Evolutionary conservation across 2,888 invertebrate species (phyloP).

Genomic region (Branchipolynoe longqiensis): DNA sequence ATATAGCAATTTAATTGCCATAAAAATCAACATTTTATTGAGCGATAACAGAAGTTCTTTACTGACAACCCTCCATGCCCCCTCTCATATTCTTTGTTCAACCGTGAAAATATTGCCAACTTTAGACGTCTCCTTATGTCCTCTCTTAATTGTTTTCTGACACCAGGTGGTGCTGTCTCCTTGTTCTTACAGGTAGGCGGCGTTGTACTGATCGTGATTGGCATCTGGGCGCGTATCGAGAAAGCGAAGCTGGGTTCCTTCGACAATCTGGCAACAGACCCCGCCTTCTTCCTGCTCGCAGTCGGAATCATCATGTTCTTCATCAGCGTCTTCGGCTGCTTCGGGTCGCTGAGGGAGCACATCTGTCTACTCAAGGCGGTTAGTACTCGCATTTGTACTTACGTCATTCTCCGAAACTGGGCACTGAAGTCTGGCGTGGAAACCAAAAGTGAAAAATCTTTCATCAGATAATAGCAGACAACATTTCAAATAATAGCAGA

Average conservation of each 20-base stretch:
- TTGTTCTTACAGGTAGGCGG: slow-evolving; percentile 68
- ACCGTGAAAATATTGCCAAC: too few relatives aligned
- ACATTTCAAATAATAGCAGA: too few relatives aligned
- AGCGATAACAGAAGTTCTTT: too few relatives aligned
- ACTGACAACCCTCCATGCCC: too few relatives aligned
- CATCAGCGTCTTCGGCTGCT: slow-evolving; percentile 70
- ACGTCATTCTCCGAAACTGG: background rate
- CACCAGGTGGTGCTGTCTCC: slow-evolving; percentile 5
- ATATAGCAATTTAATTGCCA: too few relatives aligned
- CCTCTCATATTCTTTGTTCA: too few relatives aligned
- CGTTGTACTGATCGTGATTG: slow-evolving; percentile 67
- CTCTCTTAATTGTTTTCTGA: too few relatives aligned
- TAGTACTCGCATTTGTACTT: slow-evolving; percentile 52
- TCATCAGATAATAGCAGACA: too few relatives aligned
- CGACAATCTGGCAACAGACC: slow-evolving; percentile 67
- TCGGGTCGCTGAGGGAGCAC: slow-evolving; percentile 70
- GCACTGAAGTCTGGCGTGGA: too few relatives aligned
- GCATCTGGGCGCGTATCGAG: slow-evolving; percentile 68
- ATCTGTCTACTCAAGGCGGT: slow-evolving; percentile 69
- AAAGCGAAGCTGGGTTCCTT: slow-evolving; percentile 66
- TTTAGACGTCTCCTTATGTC: background rate
- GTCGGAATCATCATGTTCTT: slow-evolving; percentile 69
- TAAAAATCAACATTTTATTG: too few relatives aligned
- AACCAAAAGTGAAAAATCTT: too few relatives aligned
- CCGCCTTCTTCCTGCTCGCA: slow-evolving; percentile 69